A percentile compares a stretch with the other conserved stretches of the same genome.
Evolutionary conservation across 2,113 vertebrate genomes (phyloP).

Genomic region (Tachuris rubrigastra): DNA sequence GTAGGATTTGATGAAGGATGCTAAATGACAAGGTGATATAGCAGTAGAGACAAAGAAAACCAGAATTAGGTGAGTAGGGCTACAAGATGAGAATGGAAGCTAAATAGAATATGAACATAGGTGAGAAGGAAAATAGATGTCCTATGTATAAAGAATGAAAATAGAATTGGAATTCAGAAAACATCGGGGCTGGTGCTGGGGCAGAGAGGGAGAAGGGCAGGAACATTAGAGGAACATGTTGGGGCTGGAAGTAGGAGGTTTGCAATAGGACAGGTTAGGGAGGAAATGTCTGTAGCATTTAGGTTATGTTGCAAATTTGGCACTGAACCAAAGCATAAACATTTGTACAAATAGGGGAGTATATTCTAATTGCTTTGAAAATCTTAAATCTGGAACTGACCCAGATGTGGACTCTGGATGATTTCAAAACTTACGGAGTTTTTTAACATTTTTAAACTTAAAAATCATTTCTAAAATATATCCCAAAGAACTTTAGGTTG

Average conservation of each 20-base stretch:
- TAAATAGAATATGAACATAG: neutral
- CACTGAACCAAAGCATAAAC: neutral
- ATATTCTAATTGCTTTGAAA: neutral
- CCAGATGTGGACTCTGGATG: neutral
- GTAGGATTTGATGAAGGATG: neutral
- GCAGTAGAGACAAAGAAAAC: neutral
- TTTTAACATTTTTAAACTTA: neutral
- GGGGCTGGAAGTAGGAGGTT: neutral
- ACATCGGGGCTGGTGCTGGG: neutral
- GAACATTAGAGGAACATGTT: neutral
- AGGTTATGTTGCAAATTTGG: neutral
- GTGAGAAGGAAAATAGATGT: neutral
- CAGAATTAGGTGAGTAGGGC: neutral
- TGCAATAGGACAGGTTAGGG: neutral
- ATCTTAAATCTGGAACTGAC: neutral
- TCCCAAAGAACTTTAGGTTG: neutral
- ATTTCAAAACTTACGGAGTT: neutral
- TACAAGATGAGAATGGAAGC: neutral
- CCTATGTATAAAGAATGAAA: neutral
- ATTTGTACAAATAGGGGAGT: neutral
- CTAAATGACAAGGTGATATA: neutral
- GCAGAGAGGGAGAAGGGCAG: neutral
- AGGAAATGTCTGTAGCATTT: neutral
- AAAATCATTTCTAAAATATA: neutral
- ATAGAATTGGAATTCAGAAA: neutral